phyloP scores from a whole-genome alignment of 2,113 vertebrate genomes.

The Lepus timidus region DNA sequence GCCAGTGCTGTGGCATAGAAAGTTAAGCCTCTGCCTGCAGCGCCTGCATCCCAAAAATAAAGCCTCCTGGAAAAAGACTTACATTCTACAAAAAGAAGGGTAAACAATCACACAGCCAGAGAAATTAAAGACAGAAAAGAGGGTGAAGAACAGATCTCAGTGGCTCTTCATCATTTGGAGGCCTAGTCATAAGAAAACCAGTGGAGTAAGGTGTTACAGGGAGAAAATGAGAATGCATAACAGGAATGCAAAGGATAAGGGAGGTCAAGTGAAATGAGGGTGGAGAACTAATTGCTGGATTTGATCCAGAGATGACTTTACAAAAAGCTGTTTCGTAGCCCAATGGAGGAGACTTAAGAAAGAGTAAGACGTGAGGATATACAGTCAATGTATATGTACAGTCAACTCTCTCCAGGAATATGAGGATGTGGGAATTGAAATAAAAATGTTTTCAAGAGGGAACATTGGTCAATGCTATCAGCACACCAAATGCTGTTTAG shows the following conservation, averaged over 20 bases:
- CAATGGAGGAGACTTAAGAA: background rate
- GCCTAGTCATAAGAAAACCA: background rate
- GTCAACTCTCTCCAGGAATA: background rate
- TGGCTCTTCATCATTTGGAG: background rate
- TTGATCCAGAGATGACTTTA: background rate
- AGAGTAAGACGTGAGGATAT: background rate
- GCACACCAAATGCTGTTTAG: background rate
- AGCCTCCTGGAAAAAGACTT: background rate
- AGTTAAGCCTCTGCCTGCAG: too few relatives aligned
- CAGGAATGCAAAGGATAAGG: background rate
- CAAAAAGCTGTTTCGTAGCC: background rate
- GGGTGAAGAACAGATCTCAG: background rate
- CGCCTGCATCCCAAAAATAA: too few relatives aligned
- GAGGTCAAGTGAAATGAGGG: background rate
- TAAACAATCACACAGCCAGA: background rate
- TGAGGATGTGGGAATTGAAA: background rate
- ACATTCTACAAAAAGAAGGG: background rate
- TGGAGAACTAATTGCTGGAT: background rate
- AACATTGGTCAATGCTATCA: background rate
- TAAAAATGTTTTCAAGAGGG: background rate
- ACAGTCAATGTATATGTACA: background rate
- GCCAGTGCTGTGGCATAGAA: too few relatives aligned
- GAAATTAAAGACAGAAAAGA: constrained; percentile 24
- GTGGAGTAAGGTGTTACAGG: background rate
- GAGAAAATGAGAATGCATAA: background rate